Conservation (phyloP, 2,797 vertebrate genomes). For the Phataginus tetradactyla region DNA sequence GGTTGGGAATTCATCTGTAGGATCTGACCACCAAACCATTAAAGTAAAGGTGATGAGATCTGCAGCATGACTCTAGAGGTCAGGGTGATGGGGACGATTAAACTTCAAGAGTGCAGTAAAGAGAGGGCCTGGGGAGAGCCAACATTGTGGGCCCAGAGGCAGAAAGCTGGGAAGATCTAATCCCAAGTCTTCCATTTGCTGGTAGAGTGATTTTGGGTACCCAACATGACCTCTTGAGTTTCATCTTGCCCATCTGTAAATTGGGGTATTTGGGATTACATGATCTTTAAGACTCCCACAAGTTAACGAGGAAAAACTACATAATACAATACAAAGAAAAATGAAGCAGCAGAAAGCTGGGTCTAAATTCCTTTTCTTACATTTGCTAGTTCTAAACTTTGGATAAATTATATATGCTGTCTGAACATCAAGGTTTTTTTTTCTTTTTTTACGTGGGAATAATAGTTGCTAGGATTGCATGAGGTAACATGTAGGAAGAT, state of each 20-base stretch:
- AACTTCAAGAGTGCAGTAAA: background rate
- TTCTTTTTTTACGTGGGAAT: no score
- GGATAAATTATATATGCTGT: background rate
- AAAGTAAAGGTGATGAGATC: background rate
- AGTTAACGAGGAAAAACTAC: background rate
- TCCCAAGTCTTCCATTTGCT: background rate
- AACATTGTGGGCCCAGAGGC: background rate
- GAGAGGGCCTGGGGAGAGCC: accelerated
- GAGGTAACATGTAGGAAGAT: background rate
- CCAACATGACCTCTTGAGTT: background rate
- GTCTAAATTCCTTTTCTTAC: background rate
- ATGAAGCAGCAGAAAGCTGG: background rate
- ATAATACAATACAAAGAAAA: background rate
- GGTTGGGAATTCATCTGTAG: background rate
- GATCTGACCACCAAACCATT: background rate
- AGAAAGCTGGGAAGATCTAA: background rate
- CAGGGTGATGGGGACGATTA: background rate
- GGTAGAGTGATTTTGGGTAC: background rate
- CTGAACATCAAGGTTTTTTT: background rate
- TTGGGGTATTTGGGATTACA: background rate
- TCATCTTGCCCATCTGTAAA: background rate
- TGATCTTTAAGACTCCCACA: background rate
- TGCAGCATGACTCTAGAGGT: no score
- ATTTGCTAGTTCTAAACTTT: background rate
- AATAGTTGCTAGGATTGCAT: background rate